These are phyloP conservation scores for Mobula hypostoma DNA, from an alignment of 2,113 vertebrate species.

Conservation along the genomic window DNA sequence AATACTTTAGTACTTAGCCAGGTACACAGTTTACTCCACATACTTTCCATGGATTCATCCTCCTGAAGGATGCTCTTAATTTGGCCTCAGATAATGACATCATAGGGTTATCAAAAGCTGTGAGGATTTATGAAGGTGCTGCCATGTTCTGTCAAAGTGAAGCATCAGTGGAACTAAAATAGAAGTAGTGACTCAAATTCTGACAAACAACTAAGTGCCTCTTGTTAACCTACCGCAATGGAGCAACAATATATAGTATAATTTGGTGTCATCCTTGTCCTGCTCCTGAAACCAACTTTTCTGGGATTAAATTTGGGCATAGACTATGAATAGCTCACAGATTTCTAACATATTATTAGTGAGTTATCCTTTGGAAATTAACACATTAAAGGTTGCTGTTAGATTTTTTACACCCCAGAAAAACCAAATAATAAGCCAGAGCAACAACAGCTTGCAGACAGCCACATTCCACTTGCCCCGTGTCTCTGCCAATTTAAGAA, in stretches of 20 bases:
- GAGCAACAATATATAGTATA: neutral
- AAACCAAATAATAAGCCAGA: neutral
- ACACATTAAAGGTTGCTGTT: neutral
- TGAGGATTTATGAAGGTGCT: too few species aligned
- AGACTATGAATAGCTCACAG: neutral
- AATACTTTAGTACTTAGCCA: too few species aligned
- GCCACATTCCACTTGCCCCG: neutral
- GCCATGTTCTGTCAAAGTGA: too few species aligned
- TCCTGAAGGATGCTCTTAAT: too few species aligned
- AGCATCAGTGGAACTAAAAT: neutral
- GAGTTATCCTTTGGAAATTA: neutral
- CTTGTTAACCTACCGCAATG: neutral
- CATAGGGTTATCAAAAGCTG: too few species aligned
- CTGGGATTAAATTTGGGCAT: neutral
- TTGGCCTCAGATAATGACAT: too few species aligned
- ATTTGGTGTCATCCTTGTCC: neutral
- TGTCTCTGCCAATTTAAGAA: slow-evolving; percentile 1
- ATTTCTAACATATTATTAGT: neutral
- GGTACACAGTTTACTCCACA: too few species aligned
- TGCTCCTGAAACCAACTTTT: neutral
- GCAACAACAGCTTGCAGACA: neutral
- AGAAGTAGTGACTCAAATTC: neutral
- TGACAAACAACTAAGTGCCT: neutral
- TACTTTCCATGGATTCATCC: too few species aligned
- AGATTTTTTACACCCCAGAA: neutral